Base-by-base conservation (phyloP, 2,113 vertebrate genomes). In the Tonatia bakeri region DNA sequence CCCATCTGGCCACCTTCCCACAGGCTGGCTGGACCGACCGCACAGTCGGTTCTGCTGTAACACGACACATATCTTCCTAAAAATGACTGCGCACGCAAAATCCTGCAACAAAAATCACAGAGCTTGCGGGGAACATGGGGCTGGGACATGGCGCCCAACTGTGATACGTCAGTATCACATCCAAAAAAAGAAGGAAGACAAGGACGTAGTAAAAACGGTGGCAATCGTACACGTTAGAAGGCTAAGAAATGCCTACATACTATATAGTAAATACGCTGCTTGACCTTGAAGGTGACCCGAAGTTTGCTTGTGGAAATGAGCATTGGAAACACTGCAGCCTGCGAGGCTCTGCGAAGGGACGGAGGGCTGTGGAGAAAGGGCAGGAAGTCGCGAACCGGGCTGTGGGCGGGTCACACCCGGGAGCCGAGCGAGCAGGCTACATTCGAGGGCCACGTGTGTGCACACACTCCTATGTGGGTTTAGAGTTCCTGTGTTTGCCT, bases 351-450 rank as follows among this genome's bases (percentile, higher is more conserved):
- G 26, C 7, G 10, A 56, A n/a, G 56, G 52, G 7, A 7, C 47
- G 5, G 8, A 19, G 40, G 40, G 70, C 31, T 61, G 11, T 77
- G 19, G 54, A 19, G 59, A 43, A 0, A 0, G 20, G 47, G 19
- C 3, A 10, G 88, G 12, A 6, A 38, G 72, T 0, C 7, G 9
- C 3, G 4, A 22, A 56, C 2, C 17, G 24, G 5, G 16, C 10
- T 17, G 45, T 33, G 47, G 16, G 17, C 0, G 6, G 79, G 20
- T 17, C 17, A 33, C 33, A 20, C 16, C 3, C 2, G 11, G n/a
- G 26, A 43, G 36, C 54, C 6, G 56, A 47, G 45, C 56, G n/a
- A 1, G 5, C 1, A 14, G 47, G 75, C 2, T 81, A 6, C 4
- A 31, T 16, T 1, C 0, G 69, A 45, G 28, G 50, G 8, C 8